Conservation (phyloP, 2,113 vertebrate species). For the Stictonetta naevosa region DNA sequence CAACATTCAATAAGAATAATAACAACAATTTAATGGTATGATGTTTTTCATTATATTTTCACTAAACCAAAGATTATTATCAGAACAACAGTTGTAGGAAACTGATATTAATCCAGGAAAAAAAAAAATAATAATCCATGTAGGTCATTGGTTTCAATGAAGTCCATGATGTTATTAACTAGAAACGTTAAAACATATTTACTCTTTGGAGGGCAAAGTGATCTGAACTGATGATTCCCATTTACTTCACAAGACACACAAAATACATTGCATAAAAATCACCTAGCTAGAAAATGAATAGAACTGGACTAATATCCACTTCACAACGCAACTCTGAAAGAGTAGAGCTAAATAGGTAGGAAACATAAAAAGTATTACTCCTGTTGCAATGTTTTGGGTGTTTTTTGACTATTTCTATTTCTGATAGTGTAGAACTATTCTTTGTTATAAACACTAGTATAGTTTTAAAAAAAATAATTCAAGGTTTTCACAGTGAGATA, state of each 20-base stretch:
- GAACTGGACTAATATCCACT: not conserved
- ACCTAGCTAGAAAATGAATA: not conserved
- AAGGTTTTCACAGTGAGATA: not conserved
- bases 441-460: not conserved
- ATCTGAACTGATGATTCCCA: not conserved
- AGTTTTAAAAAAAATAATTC: not conserved
- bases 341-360: not conserved
- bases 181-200: not conserved
- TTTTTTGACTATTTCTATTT: not conserved
- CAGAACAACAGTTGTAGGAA: not conserved
- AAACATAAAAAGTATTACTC: not conserved
- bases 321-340: not conserved
- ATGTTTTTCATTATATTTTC: not conserved
- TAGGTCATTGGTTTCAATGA: not conserved
- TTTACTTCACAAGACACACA: not conserved
- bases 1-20: not conserved
- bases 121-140: not conserved
- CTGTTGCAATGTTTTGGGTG: not conserved
- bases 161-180: not conserved
- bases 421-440: not conserved
- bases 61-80: not conserved
- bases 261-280: not conserved
- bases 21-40: not conserved
- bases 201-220: not conserved
- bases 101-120: not conserved